Evolutionary conservation across 2,113 vertebrate species (phyloP), one percentile per base, ranked within the genome.

Genomic region (Ochotona curzoniae): DNA sequence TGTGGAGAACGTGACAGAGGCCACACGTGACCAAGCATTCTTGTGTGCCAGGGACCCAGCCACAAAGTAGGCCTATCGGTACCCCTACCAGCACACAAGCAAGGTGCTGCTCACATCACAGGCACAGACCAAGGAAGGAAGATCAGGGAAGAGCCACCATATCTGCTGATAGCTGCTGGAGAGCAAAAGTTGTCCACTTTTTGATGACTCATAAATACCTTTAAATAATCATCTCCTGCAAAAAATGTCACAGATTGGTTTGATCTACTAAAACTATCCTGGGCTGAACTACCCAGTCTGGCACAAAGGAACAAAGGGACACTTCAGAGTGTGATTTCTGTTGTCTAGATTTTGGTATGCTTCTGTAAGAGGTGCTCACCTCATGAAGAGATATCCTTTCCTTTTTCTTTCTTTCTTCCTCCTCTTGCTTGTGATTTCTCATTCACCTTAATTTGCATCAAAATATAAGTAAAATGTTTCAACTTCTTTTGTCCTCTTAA

Each of bases 1-100:
- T 7, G 26, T 32, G 80, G 64, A 18, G n/a, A 91, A 26, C 21
- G 4, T 83, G 49, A 21, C 70, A 26, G 14, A 14, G 67, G 26
- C 7, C 18, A 11, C 35, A 1, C 4, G 0, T 15, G 30, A 35
- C 54, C n/a, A 18, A 32, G 28, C 75, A 35, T 3, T 60, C 35
- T 64, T 30, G 21, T 61, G 69, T 80, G 76, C 18, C 23, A 14
- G 87, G 84, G 78, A 18, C 71, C 78, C 21, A 89, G 14, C 13
- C 0, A 0, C 0, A 0, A 2, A 4, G 23, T 26, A 35, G 35
- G 12, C 47, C n/a, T 87, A 23, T 26, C 51, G 57, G 21, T 61
- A 25, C 49, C 10, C 25, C 8, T 21, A 83, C 54, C 32, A 18
- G 17, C 60, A 81, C 32, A 25, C 6, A 18, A 73, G n/a, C 44